phyloP scores from a whole-genome alignment of 1,140 invertebrate species.

The Lineus longissimus region DNA sequence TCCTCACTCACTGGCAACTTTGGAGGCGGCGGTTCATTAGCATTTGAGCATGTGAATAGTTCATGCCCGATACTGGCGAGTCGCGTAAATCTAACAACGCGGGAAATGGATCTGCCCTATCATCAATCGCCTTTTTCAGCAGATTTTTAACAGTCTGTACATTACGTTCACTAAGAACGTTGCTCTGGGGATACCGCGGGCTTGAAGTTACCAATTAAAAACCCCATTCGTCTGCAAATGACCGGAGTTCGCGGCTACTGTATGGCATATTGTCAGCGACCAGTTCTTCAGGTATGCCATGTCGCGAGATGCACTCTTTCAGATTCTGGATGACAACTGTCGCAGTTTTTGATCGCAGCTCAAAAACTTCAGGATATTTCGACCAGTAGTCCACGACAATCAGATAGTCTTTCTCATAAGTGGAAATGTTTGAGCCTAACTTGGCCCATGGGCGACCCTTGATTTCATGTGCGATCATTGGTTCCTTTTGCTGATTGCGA shows the following conservation, averaged over 20 bases:
- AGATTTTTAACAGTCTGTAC: slow-evolving; percentile 18
- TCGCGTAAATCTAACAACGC: slow-evolving; percentile 16
- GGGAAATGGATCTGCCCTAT: slow-evolving; percentile 2
- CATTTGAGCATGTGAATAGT: slow-evolving; percentile 5
- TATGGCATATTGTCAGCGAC: slow-evolving; percentile 19
- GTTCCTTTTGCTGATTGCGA: slow-evolving; percentile 10
- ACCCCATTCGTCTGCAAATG: slow-evolving; percentile 10
- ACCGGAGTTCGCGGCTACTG: slow-evolving; percentile 6
- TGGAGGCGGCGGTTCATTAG: not conserved
- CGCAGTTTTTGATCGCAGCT: not conserved
- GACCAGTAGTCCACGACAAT: slow-evolving; percentile 7
- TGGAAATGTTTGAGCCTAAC: not conserved
- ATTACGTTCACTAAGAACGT: slow-evolving; percentile 15
- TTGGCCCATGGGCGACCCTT: slow-evolving; percentile 13
- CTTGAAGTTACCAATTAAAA: slow-evolving; percentile 7
- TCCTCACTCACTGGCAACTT: too few species aligned
- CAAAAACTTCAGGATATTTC: not conserved
- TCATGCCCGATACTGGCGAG: slow-evolving; percentile 10
- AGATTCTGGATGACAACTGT: not conserved
- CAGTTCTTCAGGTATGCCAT: slow-evolving; percentile 12
- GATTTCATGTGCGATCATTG: slow-evolving; percentile 11
- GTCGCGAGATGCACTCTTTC: slow-evolving; percentile 9
- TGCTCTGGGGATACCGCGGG: slow-evolving; percentile 7
- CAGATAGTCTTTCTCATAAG: not conserved
- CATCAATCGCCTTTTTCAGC: slow-evolving; percentile 2